Evolutionary conservation across 1,140 invertebrate genomes (phyloP).

Genomic region (Macrocentrus cingulum): DNA sequence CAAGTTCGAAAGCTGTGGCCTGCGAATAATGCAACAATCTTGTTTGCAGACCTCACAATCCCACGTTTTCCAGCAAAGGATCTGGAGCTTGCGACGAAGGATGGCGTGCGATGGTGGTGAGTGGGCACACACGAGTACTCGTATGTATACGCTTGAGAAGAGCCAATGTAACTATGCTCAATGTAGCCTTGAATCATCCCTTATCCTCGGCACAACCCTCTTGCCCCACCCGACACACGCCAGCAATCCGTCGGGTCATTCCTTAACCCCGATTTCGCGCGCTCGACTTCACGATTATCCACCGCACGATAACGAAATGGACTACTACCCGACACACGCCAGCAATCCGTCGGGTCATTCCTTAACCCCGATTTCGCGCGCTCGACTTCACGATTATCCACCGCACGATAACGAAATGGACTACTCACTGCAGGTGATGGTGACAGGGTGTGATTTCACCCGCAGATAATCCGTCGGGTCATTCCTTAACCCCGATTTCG

Average conservation of each 20-base stretch:
- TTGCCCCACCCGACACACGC: neutral
- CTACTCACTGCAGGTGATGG: constrained; percentile 12
- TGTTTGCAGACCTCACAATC: constrained; percentile 38
- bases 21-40: constrained; percentile 55
- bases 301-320: constrained; percentile 4
- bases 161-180: constrained; percentile 38
- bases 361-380: too few relatives aligned
- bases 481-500: too few relatives aligned
- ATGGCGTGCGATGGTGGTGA: constrained; percentile 18
- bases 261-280: constrained; percentile 4
- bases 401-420: too few relatives aligned
- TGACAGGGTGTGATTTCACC: neutral
- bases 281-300: constrained; percentile 15
- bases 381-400: too few relatives aligned
- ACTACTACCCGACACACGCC: too few relatives aligned
- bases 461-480: too few relatives aligned
- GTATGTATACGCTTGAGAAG: neutral
- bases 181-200: constrained; percentile 38
- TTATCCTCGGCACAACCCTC: constrained; percentile 20
- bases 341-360: too few relatives aligned
- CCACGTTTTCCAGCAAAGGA: constrained; percentile 25
- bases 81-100: constrained; percentile 15
- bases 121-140: neutral
- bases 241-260: constrained; percentile 9
- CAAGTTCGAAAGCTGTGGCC: constrained; percentile 52